A percentile compares a stretch with the other conserved stretches of the same genome.
These are phyloP conservation scores for Napeogenes inachia DNA, from an alignment of 2,888 invertebrate species.

Conservation along the genomic window DNA sequence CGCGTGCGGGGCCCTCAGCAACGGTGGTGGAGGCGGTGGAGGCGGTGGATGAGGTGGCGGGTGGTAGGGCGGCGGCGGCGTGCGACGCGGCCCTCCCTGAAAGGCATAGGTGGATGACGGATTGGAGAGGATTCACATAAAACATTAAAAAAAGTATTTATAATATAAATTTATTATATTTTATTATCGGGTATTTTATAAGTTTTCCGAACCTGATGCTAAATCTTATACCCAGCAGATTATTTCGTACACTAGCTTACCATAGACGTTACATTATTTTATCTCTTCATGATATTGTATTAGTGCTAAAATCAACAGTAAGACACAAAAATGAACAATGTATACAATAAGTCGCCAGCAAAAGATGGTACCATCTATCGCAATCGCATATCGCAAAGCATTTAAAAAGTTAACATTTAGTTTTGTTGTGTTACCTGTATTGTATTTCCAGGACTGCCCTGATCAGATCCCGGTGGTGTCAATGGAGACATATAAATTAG, in stretches of 20 bases:
- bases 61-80: slow-evolving; percentile 88
- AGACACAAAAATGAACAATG: slow-evolving; percentile 34
- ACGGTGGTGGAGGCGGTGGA: slow-evolving; percentile 48
- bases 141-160: background rate
- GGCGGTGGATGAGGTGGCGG: slow-evolving; percentile 68
- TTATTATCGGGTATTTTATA: slow-evolving; percentile 12
- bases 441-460: slow-evolving; percentile 87
- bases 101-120: slow-evolving; percentile 36
- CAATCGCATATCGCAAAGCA: slow-evolving; percentile 35
- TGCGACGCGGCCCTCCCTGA: slow-evolving; percentile 80
- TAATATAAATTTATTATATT: background rate
- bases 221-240: too few species aligned
- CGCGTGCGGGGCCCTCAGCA: slow-evolving; percentile 56
- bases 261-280: slow-evolving; percentile 19
- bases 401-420: slow-evolving; percentile 11
- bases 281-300: background rate
- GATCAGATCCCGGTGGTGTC: slow-evolving; percentile 92
- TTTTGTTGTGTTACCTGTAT: slow-evolving; percentile 66
- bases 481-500: slow-evolving; percentile 88
- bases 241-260: slow-evolving; percentile 29
- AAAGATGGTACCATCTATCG: slow-evolving; percentile 61
- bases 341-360: slow-evolving; percentile 52
- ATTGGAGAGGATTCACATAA: background rate
- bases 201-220: background rate
- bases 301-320: slow-evolving; percentile 24